Base-by-base conservation (phyloP, 1,140 invertebrate species). In the Idris sp. region DNA sequence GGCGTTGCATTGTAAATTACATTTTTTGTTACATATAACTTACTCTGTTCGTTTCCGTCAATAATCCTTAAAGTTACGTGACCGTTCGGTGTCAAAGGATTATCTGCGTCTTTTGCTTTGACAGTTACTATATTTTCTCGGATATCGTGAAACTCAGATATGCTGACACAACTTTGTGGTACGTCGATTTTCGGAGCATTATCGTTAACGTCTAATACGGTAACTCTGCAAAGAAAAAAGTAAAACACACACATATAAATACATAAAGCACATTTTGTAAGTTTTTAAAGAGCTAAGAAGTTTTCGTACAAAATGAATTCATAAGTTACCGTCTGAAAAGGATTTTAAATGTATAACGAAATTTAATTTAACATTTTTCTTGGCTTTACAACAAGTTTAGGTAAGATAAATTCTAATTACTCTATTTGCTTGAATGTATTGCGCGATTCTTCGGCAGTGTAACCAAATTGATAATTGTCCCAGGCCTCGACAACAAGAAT, bases 391-490 rank as follows among this genome's bases (percentile, higher is more conserved):
- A 25, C 22, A 25, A 25, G 22, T 25, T 25, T 25, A 4, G 22
- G 31, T 4, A 16, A 9, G 14, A 8, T 18, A 16, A 38, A 16
- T 15, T 48, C 0, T 10, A 64, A 91, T 90, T 88, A 95, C 94
- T 92, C 91, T 28, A 97, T 91, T 84, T 97, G 95, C 86, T 96
- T 96, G 79, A 97, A 97, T 9, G 95, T 93, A 84, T 97, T 97
- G 48, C 96, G 89, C 78, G 95, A 96, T 83, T 97, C 95, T 2
- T 95, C 95, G 48, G 92, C 92, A n/a, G 93, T 89, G 81, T 95
- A 96, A 1, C 96, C 95, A 84, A 94, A 97, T 79, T 97, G 94
- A 85, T 97, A 97, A 86, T 97, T 97, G 83, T 98, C 96, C 94
- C 95, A 97, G 0, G 95, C 96, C 86, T 98, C 95, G 7, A 97